Evolutionary conservation across 1,140 invertebrate genomes (phyloP), one percentile per base, ranked within the genome.

Genomic region (Eufriesea mexicana): DNA sequence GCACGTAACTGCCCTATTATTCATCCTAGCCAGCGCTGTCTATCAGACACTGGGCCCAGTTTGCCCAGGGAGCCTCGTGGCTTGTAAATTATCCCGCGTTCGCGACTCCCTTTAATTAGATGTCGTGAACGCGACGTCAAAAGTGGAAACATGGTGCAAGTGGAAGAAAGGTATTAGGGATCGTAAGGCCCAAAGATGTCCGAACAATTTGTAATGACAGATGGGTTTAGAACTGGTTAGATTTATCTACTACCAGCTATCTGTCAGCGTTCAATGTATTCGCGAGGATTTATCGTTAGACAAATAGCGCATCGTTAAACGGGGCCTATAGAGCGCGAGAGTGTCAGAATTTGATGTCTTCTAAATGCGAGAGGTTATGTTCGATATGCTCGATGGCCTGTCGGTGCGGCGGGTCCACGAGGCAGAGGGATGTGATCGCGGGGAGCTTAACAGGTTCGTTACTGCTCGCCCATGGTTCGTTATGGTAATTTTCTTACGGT

Each of bases 1-100:
- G 62, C 79, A 76, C 73, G 62, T 82, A 82, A 82, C 74, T 54
- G 54, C 42, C 79, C 79, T 76, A 76, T 82, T 76, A 82, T 82
- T 76, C 79, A 82, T 76, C 45, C 51, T 76, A 82, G 72, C 72
- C 20, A 54, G 16, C 16, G 35, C 51, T 76, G 79, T 82, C 79
- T 82, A 82, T 82, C 79, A 68, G 28, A 18, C 57, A 25, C 23
- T 20, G 47, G 6, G 23, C n/a, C 14, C n/a, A 18, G 62, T 76
- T 67, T 59, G 62, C 25, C 72, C 54, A 67, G 28, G 45, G 25
- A 57, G 35, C 42, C n/a, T 16, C 71, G 35, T 54, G 7, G 51
- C 73, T 67, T 76, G 79, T 82, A 82, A 82, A 82, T 82, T 76
- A 68, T 68, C 72, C 54, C 54, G 20, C 20, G 62, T 76, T 28